Evolutionary conservation across 2,797 vertebrate genomes (phyloP), one percentile per base, ranked within the genome.

Genomic region (Ambastaia sidthimunki): DNA sequence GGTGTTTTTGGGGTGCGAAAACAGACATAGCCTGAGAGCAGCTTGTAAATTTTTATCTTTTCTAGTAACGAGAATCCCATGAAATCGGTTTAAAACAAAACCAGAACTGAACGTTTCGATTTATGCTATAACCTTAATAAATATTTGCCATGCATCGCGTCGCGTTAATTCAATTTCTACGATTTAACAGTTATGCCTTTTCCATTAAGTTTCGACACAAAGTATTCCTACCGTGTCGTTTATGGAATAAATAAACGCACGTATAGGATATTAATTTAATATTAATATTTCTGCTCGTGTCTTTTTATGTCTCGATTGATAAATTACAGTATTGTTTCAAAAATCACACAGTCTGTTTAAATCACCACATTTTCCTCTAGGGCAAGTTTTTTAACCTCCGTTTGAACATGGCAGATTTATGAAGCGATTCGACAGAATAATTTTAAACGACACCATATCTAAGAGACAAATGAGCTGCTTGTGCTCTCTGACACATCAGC

Each of bases 101-200:
- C 94, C 94, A 92, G 93, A 88, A 93, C 94, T 94, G 95, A 96
- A 97, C 95, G 97, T 97, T 97, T 98, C 94, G 97, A 96, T 98
- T 98, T 6, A 97, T 95, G 95, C 94, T 91, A 10, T 44, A 91
- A 93, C 93, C 94, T 96, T 96, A 96, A 96, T 97, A 96, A 96
- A 96, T 95, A 94, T 94, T 95, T 94, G 94, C 93, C 93, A 92
- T 95, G 94, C 93, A 93, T 95, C 95, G 95, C 94, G 95, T 93
- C 94, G 89, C 93, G 89, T 87, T 95, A 95, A 96, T 96, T 95
- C 95, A 93, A 94, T 95, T 96, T 96, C 55, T 85, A 96, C 95
- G 92, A 96, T 96, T 96, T 96, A 96, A 95, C 95, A 94, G 94
- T 95, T 91, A 91, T 92, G 93, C 93, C 88, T 96, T 94, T 95